Evolutionary conservation across 2,888 invertebrate genomes (phyloP).

Genomic region (Mimumesa dahlbomi): DNA sequence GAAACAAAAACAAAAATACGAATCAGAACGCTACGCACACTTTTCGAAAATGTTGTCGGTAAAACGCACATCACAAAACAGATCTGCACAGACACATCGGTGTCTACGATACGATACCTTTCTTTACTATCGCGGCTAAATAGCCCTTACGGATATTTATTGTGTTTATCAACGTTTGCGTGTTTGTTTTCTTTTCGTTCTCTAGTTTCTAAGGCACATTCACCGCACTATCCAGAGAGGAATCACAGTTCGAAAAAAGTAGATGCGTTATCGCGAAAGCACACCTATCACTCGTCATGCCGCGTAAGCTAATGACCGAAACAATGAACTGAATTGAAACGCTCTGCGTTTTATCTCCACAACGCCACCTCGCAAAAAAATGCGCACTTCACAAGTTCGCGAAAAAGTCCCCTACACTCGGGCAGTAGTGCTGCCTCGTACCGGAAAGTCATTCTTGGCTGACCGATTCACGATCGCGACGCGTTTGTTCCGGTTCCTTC

Average conservation of each 20-base stretch:
- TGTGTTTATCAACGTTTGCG: slow-evolving; percentile 8
- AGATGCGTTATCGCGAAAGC: slow-evolving; percentile 68
- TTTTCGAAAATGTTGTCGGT: slow-evolving; percentile 4
- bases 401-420: slow-evolving; percentile 51
- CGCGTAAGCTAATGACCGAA: slow-evolving; percentile 69
- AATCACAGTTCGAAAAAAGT: slow-evolving; percentile 59
- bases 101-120: slow-evolving; percentile 49
- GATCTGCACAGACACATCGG: slow-evolving; percentile 1
- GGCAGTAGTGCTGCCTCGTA: slow-evolving; percentile 51
- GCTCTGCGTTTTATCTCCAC: slow-evolving; percentile 61
- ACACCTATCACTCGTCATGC: slow-evolving; percentile 71
- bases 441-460: slow-evolving; percentile 53
- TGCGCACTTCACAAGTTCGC: slow-evolving; percentile 60
- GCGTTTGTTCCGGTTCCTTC: too few species aligned
- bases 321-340: slow-evolving; percentile 66
- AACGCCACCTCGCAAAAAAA: slow-evolving; percentile 66
- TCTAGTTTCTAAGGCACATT: slow-evolving; percentile 60
- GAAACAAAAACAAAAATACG: too few species aligned
- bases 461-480: too few species aligned
- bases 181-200: background rate
- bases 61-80: background rate
- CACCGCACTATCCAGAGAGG: slow-evolving; percentile 56
- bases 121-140: slow-evolving; percentile 41
- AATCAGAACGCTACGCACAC: background rate
- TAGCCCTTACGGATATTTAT: slow-evolving; percentile 28